phyloP scores from a whole-genome alignment of 1,140 invertebrate genomes.

The Hyles vespertilio region DNA sequence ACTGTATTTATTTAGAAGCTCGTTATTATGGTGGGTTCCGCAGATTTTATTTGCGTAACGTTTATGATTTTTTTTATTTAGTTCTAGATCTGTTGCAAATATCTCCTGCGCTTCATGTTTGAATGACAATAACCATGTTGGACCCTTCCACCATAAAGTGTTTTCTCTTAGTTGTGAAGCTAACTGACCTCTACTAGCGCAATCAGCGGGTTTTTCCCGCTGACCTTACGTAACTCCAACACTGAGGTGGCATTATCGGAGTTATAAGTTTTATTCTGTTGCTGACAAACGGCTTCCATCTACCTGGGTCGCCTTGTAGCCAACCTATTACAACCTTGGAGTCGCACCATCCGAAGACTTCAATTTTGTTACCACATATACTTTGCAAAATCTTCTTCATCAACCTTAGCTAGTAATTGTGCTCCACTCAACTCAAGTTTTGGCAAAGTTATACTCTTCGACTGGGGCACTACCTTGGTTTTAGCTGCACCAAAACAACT shows the following conservation, averaged over 20 bases:
- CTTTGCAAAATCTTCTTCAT: too few relatives aligned
- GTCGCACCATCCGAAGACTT: slow-evolving; percentile 16
- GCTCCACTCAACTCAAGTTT: too few relatives aligned
- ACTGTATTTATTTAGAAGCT: slow-evolving; percentile 19
- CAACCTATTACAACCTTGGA: slow-evolving; percentile 20
- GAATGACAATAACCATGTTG: slow-evolving; percentile 17
- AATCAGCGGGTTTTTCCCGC: slow-evolving; percentile 28
- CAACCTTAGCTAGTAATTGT: too few relatives aligned
- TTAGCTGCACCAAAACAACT: too few relatives aligned
- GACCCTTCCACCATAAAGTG: slow-evolving; percentile 26
- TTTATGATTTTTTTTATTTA: too few relatives aligned
- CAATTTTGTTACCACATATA: too few relatives aligned
- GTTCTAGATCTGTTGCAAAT: too few relatives aligned
- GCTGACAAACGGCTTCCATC: slow-evolving; percentile 13
- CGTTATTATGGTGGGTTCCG: slow-evolving; percentile 14
- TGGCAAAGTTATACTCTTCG: too few relatives aligned
- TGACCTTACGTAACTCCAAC: slow-evolving; percentile 26
- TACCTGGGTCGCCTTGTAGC: slow-evolving; percentile 13
- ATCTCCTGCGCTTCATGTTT: neutral
- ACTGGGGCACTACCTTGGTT: too few relatives aligned
- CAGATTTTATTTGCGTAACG: slow-evolving; percentile 1
- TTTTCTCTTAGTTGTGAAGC: slow-evolving; percentile 16
- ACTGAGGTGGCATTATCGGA: slow-evolving; percentile 11
- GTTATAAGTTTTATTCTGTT: slow-evolving; percentile 13
- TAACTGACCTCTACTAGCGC: slow-evolving; percentile 26